Percentiles rank a stretch among this genome's conserved stretches.
Evolutionary conservation across 1,140 invertebrate species (phyloP).

Genomic region (Rhagoletis zephyria): DNA sequence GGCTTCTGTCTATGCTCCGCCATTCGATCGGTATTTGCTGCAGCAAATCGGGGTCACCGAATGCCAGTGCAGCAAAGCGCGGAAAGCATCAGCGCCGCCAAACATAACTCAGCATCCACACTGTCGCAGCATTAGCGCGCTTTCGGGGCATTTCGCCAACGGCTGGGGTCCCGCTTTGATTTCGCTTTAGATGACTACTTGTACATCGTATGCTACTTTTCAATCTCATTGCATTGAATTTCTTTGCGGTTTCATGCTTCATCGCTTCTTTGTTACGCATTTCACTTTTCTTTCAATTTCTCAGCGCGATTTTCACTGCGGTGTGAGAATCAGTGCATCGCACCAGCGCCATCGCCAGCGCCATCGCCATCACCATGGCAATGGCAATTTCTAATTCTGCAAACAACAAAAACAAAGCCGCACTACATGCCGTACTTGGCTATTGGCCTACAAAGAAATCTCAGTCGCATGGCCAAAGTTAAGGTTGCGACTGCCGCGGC

Average conservation of each 20-base stretch:
- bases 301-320: neutral
- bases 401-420: neutral
- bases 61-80: neutral
- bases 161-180: neutral
- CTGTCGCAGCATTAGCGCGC: neutral
- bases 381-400: slow-evolving; percentile 34
- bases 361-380: neutral
- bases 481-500: slow-evolving; percentile 35
- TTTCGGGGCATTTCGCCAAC: neutral
- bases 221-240: slow-evolving; percentile 24
- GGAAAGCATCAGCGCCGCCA: neutral
- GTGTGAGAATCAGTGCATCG: slow-evolving; percentile 44
- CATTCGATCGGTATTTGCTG: neutral
- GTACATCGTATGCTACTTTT: neutral
- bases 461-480: slow-evolving; percentile 34
- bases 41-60: neutral
- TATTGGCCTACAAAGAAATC: slow-evolving; percentile 40
- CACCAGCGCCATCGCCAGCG: neutral
- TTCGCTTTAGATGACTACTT: neutral
- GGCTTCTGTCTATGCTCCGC: neutral
- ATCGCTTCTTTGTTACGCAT: slow-evolving; percentile 39
- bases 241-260: slow-evolving; percentile 43
- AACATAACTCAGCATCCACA: neutral
- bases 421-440: slow-evolving; percentile 5
- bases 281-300: slow-evolving; percentile 48